Evolutionary conservation across 2,888 invertebrate species (phyloP).

Genomic region (Periphyllus acericola): DNA sequence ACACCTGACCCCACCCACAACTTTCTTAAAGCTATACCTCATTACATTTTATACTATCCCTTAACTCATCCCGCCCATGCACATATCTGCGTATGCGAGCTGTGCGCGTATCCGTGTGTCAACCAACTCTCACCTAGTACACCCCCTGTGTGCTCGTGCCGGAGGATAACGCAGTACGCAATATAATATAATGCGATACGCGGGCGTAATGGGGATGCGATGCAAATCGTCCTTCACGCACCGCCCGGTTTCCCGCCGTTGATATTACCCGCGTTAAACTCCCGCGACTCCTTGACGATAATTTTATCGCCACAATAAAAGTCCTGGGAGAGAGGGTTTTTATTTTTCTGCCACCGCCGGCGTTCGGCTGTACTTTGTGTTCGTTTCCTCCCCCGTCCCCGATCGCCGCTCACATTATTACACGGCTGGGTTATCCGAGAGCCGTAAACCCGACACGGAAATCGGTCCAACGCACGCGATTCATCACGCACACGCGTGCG

Average conservation of each 20-base stretch:
- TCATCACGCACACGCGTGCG: not conserved
- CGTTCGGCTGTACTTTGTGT: not conserved
- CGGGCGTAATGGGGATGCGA: constrained; percentile 12
- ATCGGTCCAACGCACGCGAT: not conserved
- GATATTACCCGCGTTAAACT: not conserved
- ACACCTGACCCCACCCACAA: not conserved
- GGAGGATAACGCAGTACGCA: not conserved
- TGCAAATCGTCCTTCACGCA: not conserved
- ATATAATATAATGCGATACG: constrained; percentile 15
- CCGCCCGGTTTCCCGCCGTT: not conserved
- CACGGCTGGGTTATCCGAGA: not conserved
- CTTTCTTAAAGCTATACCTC: not conserved
- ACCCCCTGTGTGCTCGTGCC: not conserved
- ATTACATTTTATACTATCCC: not conserved
- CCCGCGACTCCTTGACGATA: not conserved
- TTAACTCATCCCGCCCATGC: not conserved
- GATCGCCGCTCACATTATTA: too few species aligned
- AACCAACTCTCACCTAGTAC: not conserved
- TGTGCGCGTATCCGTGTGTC: not conserved
- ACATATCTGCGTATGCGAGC: not conserved
- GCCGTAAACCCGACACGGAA: not conserved
- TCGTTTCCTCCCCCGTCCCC: too few species aligned
- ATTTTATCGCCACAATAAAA: constrained; percentile 37
- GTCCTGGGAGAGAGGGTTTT: not conserved
- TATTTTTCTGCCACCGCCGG: not conserved